Evolutionary conservation across 2,888 invertebrate species (phyloP).

Genomic region (Leptura quadrifasciata): DNA sequence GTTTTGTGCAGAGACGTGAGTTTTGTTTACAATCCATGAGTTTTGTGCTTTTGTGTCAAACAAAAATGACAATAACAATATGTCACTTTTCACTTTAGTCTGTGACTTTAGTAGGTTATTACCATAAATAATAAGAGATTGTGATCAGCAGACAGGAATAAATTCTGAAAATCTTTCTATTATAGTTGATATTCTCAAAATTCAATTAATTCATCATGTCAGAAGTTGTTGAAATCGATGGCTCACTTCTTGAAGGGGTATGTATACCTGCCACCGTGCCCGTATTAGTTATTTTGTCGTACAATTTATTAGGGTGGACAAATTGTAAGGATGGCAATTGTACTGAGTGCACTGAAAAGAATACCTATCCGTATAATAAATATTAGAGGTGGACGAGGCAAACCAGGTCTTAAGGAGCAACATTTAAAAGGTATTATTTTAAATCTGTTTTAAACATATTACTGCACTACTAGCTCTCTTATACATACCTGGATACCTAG

Average conservation of each 20-base stretch:
- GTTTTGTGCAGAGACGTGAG: no score
- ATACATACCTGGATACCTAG: no score
- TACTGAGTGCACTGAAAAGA: slow-evolving; percentile 85
- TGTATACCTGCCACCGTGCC: slow-evolving; percentile 60
- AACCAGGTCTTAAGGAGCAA: slow-evolving; percentile 89
- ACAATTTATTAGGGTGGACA: slow-evolving; percentile 86
- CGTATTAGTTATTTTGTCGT: slow-evolving; percentile 34
- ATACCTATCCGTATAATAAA: slow-evolving; percentile 85
- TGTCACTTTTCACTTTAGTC: no score
- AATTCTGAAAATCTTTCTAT: not conserved
- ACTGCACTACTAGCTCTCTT: no score
- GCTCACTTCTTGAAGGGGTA: slow-evolving; percentile 88
- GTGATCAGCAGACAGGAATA: no score
- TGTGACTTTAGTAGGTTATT: no score
- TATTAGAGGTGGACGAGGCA: slow-evolving; percentile 87
- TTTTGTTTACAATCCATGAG: no score
- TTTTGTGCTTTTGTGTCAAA: no score
- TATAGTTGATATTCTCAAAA: not conserved
- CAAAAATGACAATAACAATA: no score
- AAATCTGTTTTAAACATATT: not conserved
- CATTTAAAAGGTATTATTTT: slow-evolving; percentile 83
- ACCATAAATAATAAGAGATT: no score
- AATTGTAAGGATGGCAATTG: slow-evolving; percentile 87
- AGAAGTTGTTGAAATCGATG: slow-evolving; percentile 80
- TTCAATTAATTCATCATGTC: not conserved